Evolutionary conservation across 2,888 invertebrate genomes (phyloP), one percentile per base, ranked within the genome.

Genomic region (Pachliopta kotzebuea): DNA sequence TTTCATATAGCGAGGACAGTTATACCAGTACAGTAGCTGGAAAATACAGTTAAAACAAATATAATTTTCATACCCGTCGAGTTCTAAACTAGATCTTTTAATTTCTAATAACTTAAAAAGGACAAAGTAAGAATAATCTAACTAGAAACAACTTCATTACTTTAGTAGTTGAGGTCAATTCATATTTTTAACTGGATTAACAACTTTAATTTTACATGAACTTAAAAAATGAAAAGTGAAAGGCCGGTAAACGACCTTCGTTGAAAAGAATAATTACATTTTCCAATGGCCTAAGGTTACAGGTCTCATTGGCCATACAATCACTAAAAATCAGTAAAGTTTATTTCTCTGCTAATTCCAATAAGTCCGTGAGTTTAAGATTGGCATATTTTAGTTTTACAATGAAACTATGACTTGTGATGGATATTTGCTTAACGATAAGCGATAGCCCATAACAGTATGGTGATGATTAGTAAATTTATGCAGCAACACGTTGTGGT

Each of bases 1-100:
- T 72, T 75, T 70, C 8, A 83, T 67, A 65, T 91, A 92, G 18
- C 80, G 75, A 7, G 86, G 88, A 66, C 92, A 92, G 70, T 88
- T 89, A 71, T 88, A 90, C 80, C 87, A 90, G 71, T 90, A 92
- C 42, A 90, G 74, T n/a, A 92, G 74, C 92, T 92, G 80, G 56
- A 82, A 84, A 67, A 62, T 37, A 68, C 54, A 61, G 56, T 49
- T 21, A 21, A 26, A 20, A 18, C 6, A 37, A 31, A 56, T 31
- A 50, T 26, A 60, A 50, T 55, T 64, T 54, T 18, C 53, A 63
- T 62, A 54, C 6, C 45, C 21, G 24, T 54, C 54, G 31, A 11
- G 18, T 55, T 63, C 17, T 18, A 21, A 21, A 1, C 9, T 52
- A 52, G 50, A 52, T 24, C 21, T 58, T n/a, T 7, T n/a, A 45